phyloP scores from a whole-genome alignment of 2,888 invertebrate species.

The Pammene fasciana region DNA sequence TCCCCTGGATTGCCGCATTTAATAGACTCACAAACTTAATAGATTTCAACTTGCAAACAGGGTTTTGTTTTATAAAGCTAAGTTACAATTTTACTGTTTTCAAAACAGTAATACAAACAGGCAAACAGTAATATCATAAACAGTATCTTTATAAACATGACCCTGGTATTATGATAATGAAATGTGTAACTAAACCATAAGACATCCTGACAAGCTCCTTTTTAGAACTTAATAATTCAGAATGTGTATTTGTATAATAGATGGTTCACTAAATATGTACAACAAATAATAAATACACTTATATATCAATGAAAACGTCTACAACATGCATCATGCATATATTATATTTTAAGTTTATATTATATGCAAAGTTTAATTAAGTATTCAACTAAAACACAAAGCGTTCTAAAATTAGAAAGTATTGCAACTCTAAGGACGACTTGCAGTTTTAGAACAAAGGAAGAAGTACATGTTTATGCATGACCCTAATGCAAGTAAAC shows the following conservation, averaged over 20 bases:
- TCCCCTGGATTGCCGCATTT: too few species aligned
- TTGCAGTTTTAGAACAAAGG: conserved; percentile 79
- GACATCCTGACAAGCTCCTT: neutral
- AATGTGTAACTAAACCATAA: neutral
- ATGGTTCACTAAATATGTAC: neutral
- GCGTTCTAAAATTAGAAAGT: conserved; percentile 71
- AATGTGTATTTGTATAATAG: neutral
- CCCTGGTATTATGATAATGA: neutral
- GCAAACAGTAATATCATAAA: too few species aligned
- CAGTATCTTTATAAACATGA: neutral
- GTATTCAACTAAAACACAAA: conserved; percentile 55
- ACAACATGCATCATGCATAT: conserved; percentile 1
- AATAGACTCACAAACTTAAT: too few species aligned
- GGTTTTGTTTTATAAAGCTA: too few species aligned
- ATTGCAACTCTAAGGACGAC: conserved; percentile 56
- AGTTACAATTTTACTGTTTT: too few species aligned
- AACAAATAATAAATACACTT: neutral
- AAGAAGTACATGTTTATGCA: conserved; percentile 42
- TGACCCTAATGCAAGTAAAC: conserved; percentile 21
- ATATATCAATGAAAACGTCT: neutral
- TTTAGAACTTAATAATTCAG: neutral
- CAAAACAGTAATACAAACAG: too few species aligned
- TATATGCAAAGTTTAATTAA: neutral
- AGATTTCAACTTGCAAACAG: too few species aligned
- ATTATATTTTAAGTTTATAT: too few species aligned